Conservation (phyloP, 2,113 vertebrate species). For the Colistium nudipinnis region DNA sequence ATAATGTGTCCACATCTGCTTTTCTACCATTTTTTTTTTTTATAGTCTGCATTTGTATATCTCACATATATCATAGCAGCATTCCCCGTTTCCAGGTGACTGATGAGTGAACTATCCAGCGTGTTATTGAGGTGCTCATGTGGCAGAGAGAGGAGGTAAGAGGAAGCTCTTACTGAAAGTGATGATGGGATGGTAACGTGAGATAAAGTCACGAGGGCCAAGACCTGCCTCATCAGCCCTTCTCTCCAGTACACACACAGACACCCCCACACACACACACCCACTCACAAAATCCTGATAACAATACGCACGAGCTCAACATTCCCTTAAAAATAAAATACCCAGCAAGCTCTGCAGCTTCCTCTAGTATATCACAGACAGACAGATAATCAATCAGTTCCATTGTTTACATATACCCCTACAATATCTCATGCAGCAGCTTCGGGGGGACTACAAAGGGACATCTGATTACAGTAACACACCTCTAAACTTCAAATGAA, state of each 20-base stretch:
- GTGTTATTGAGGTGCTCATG: conserved; percentile 43
- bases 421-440: conserved; percentile 37
- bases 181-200: conserved; percentile 76
- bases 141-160: conserved; percentile 47
- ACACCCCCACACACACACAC: conserved; percentile 1
- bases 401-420: conserved; percentile 53
- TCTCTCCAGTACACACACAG: conserved; percentile 20
- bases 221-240: conserved; percentile 62
- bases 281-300: conserved; percentile 9
- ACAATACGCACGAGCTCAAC: conserved; percentile 23
- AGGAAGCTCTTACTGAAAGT: conserved; percentile 70
- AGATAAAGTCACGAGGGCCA: conserved; percentile 69
- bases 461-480: conserved; percentile 48
- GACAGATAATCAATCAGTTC: conserved; percentile 52
- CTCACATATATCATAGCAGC: neutral
- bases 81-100: conserved; percentile 28
- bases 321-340: conserved; percentile 57
- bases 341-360: conserved; percentile 28
- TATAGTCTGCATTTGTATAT: neutral
- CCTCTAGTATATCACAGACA: conserved; percentile 34
- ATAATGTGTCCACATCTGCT: conserved; percentile 29
- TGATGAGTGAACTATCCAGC: conserved; percentile 24
- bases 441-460: conserved; percentile 30
- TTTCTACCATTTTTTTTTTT: neutral
- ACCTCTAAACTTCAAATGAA: conserved; percentile 43